These are phyloP conservation scores for Falco concolor DNA, from an alignment of 2,797 vertebrate species.

Conservation along the genomic window DNA sequence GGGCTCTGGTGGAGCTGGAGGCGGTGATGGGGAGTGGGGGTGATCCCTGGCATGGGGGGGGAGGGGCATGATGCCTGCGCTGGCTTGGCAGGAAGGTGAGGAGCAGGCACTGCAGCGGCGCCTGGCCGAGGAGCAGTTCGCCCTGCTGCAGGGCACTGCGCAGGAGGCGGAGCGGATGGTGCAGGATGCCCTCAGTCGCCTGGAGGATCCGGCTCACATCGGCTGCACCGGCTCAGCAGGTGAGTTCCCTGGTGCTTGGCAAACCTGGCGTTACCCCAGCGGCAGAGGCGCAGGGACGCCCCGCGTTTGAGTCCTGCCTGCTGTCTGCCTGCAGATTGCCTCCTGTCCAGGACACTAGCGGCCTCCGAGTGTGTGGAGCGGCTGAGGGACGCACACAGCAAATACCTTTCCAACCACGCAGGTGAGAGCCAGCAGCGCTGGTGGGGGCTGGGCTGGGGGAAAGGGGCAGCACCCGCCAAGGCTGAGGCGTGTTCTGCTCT, in stretches of 20 bases:
- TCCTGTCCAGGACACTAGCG: slow-evolving; percentile 82
- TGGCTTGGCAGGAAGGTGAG: slow-evolving; percentile 73
- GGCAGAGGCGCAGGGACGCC: accelerated
- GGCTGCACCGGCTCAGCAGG: slow-evolving; percentile 89
- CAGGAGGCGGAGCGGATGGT: slow-evolving; percentile 83
- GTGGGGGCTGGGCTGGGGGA: neutral
- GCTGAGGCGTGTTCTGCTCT: neutral
- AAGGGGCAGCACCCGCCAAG: accelerated
- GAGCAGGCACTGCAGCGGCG: slow-evolving; percentile 73
- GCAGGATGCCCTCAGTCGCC: slow-evolving; percentile 81
- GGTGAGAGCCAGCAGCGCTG: slow-evolving; percentile 65
- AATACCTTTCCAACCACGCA: slow-evolving; percentile 73
- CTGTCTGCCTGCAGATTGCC: slow-evolving; percentile 80
- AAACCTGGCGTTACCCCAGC: accelerated
- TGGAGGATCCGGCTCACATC: slow-evolving; percentile 86
- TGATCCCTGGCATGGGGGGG: neutral
- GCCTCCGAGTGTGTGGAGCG: slow-evolving; percentile 79
- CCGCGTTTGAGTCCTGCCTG: neutral
- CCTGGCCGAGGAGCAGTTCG: slow-evolving; percentile 75
- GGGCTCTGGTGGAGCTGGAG: accelerated
- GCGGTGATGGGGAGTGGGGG: accelerated
- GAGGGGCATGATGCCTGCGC: too few relatives aligned
- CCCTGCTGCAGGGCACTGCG: slow-evolving; percentile 73
- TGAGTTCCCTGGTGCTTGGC: neutral
- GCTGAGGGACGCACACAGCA: slow-evolving; percentile 73